phyloP scores from a whole-genome alignment of 2,797 vertebrate species.

The Danio albolineatus region DNA sequence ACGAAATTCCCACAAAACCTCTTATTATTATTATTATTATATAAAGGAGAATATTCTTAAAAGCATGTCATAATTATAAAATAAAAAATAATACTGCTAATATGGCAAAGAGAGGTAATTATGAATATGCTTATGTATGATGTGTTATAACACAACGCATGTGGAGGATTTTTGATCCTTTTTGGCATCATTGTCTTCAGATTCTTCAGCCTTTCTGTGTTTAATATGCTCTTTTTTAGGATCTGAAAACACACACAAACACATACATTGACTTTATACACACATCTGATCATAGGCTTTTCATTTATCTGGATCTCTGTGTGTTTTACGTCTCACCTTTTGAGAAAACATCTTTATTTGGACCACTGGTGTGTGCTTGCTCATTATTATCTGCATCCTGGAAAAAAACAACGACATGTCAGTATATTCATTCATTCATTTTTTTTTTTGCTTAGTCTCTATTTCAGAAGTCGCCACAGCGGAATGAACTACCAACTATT shows the following conservation, averaged over 20 bases:
- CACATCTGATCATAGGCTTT: background rate
- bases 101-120: background rate
- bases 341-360: background rate
- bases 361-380: background rate
- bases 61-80: background rate
- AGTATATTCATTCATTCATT: no score
- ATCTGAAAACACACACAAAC: conserved; percentile 56
- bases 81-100: conserved; percentile 10
- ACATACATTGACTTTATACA: background rate
- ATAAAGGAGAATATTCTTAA: background rate
- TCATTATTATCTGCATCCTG: background rate
- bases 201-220: conserved; percentile 24
- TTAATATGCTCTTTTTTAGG: conserved; percentile 19
- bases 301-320: background rate
- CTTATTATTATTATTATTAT: background rate
- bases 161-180: conserved; percentile 67
- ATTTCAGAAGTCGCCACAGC: no score
- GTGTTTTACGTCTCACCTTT: conserved; percentile 6
- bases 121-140: background rate
- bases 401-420: no score
- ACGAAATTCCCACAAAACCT: background rate
- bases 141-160: conserved; percentile 62
- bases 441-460: no score
- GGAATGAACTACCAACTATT: no score
- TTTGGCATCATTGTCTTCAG: conserved; percentile 23